Conservation (phyloP, 1,140 invertebrate species). For the Sipha flava region DNA sequence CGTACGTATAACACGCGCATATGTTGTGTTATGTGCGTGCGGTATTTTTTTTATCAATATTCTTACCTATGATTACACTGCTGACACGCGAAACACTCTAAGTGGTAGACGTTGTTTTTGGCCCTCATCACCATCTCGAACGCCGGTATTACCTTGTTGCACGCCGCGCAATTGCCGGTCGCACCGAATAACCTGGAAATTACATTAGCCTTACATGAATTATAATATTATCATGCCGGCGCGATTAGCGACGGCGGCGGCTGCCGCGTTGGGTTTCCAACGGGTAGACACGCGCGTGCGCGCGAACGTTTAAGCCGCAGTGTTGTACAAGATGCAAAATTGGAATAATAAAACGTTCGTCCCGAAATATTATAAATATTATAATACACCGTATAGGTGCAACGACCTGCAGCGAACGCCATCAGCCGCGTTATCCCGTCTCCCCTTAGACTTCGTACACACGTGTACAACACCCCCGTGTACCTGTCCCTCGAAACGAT, state of each 20-base stretch:
- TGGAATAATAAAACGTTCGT: too few relatives aligned
- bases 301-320: too few relatives aligned
- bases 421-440: too few relatives aligned
- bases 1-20: not conserved
- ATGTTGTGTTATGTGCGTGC: not conserved
- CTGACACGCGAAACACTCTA: slow-evolving; percentile 97
- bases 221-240: not conserved
- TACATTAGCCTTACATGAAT: slow-evolving; percentile 9
- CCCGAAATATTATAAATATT: too few relatives aligned
- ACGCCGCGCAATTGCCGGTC: slow-evolving; percentile 87
- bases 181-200: slow-evolving; percentile 66
- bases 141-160: slow-evolving; percentile 92
- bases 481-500: too few relatives aligned
- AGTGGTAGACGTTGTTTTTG: slow-evolving; percentile 90
- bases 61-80: slow-evolving; percentile 91
- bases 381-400: too few relatives aligned
- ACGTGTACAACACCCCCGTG: too few relatives aligned
- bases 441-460: too few relatives aligned
- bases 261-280: too few relatives aligned
- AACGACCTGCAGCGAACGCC: too few relatives aligned
- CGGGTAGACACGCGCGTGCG: too few relatives aligned
- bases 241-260: not conserved
- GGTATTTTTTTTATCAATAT: not conserved
- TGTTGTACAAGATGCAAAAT: too few relatives aligned
- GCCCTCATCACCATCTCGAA: slow-evolving; percentile 99